Base-by-base conservation (phyloP, 2,797 vertebrate genomes). In the Falco novaeseelandiae region DNA sequence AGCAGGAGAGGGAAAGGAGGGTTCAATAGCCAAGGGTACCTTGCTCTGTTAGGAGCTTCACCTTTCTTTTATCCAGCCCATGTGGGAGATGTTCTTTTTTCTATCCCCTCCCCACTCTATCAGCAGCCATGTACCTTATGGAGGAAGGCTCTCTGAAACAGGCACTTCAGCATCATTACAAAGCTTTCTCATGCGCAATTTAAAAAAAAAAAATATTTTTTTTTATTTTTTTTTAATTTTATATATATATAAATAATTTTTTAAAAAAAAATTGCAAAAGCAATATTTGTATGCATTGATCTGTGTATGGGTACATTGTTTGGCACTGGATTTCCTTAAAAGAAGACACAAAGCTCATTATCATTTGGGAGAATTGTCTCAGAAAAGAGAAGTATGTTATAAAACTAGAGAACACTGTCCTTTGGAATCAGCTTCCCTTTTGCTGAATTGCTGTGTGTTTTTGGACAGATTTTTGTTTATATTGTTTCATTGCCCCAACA, bases 221-320 rank as follows among this genome's bases (percentile, higher is more conserved):
- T n/a, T n/a, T n/a, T n/a, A n/a, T 36, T 36, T 36, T 36, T 36
- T 36, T 10, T 10, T 10, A 36, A 36, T 36, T 36, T 36, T 36
- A 36, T 36, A 36, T 36, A 36, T 36, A 36, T 36, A 36, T 36
- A 36, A 36, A 36, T 36, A 36, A 36, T n/a, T n/a, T n/a, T n/a
- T n/a, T n/a, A n/a, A n/a, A 36, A 36, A 36, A 36, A 36, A 36
- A 36, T 36, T 36, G 36, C 36, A 36, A 36, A 36, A 36, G 36
- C 36, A 36, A 36, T 36, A 6, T 71, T 87, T 38, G 4, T 16
- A 34, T 3, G 18, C 52, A 4, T 2, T n/a, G 5, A 10, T 36
- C 55, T 51, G 2, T n/a, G 7, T 2, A 21, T 5, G 20, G 30
- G 15, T 19, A 6, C 8, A 3, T 3, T 21, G 2, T 54, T 76